Evolutionary conservation across 2,113 vertebrate species (phyloP).

Genomic region (Calyptomena viridis): DNA sequence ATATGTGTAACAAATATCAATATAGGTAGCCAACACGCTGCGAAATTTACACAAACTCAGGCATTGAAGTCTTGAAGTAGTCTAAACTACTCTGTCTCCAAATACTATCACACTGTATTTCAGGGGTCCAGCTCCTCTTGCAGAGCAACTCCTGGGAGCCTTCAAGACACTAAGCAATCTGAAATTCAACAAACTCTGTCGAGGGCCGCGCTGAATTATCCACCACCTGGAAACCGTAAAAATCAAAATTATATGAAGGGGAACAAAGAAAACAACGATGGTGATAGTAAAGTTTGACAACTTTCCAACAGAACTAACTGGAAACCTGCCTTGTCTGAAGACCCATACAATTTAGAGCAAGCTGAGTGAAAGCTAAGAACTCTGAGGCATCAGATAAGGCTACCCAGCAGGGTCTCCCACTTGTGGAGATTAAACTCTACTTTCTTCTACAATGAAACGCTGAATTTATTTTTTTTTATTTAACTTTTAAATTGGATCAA

Average conservation of each 20-base stretch:
- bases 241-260: background rate
- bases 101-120: background rate
- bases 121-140: background rate
- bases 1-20: background rate
- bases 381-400: background rate
- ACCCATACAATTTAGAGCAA: background rate
- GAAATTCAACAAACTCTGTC: background rate
- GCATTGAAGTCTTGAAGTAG: background rate
- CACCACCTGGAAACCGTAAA: conserved; percentile 23
- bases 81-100: background rate
- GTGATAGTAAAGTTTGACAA: background rate
- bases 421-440: background rate
- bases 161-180: background rate
- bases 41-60: background rate
- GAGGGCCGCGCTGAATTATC: background rate
- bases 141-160: background rate
- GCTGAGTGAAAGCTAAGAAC: background rate
- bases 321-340: background rate
- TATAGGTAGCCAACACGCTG: background rate
- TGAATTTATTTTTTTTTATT: background rate
- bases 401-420: background rate
- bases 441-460: background rate
- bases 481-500: background rate
- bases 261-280: background rate
- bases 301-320: background rate